A percentile compares a stretch with the other conserved stretches of the same genome.
These are phyloP conservation scores for Lypha dubia DNA, from an alignment of 2,888 invertebrate species.

Conservation along the genomic window DNA sequence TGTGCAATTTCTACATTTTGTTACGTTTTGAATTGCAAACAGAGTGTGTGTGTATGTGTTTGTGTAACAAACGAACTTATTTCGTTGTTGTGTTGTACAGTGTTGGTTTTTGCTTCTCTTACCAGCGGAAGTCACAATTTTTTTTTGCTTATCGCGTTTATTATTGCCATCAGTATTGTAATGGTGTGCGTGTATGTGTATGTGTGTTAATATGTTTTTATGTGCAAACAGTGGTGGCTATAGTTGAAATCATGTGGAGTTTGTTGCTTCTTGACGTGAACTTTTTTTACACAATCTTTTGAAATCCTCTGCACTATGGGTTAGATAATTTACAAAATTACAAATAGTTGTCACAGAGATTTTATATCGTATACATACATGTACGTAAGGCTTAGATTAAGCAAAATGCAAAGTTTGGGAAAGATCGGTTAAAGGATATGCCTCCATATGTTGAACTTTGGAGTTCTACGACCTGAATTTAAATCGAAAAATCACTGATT, in stretches of 20 bases:
- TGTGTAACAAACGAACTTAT: slow-evolving; percentile 15
- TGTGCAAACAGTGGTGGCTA: slow-evolving; percentile 44
- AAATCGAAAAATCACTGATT: too few relatives aligned
- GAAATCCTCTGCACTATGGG: slow-evolving; percentile 45
- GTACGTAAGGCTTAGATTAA: too few relatives aligned
- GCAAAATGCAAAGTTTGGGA: too few relatives aligned
- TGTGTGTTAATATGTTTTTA: slow-evolving; percentile 8
- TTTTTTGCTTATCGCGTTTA: slow-evolving; percentile 57
- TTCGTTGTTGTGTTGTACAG: slow-evolving; percentile 17
- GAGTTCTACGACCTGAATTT: too few relatives aligned
- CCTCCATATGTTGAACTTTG: too few relatives aligned
- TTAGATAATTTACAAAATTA: not conserved
- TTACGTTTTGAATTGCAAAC: slow-evolving; percentile 38
- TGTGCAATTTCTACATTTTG: slow-evolving; percentile 38
- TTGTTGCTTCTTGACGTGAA: slow-evolving; percentile 71
- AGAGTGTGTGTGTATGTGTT: slow-evolving; percentile 22
- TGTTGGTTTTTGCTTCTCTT: slow-evolving; percentile 40
- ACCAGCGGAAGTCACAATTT: slow-evolving; percentile 63
- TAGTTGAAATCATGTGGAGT: slow-evolving; percentile 64
- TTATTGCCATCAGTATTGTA: slow-evolving; percentile 39
- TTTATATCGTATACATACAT: too few relatives aligned
- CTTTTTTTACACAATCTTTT: slow-evolving; percentile 26
- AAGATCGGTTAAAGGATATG: too few relatives aligned
- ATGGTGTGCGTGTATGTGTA: slow-evolving; percentile 8
- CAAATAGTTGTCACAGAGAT: too few relatives aligned